phyloP scores from a whole-genome alignment of 2,797 vertebrate genomes.

The Mus spretus region DNA sequence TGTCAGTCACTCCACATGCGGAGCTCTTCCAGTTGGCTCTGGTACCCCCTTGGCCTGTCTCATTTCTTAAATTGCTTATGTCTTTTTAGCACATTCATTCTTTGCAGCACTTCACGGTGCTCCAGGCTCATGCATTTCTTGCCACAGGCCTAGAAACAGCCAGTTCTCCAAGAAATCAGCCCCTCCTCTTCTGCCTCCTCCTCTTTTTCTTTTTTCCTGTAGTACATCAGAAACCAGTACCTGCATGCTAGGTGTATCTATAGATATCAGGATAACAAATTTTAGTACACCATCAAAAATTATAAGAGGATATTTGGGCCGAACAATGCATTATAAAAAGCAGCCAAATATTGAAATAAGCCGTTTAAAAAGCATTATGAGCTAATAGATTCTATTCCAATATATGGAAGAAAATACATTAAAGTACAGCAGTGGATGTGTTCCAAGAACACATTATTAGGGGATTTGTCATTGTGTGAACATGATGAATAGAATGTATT shows the following conservation, averaged over 20 bases:
- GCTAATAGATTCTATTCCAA: neutral
- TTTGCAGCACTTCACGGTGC: neutral
- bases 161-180: neutral
- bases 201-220: neutral
- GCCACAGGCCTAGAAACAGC: neutral
- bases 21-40: neutral
- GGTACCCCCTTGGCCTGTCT: neutral
- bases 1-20: neutral
- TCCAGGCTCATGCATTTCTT: neutral
- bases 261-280: neutral
- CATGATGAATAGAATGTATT: neutral
- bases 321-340: neutral
- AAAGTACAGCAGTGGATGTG: neutral
- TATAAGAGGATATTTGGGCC: conserved; percentile 18
- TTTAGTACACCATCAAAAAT: conserved; percentile 22
- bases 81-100: neutral
- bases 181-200: neutral
- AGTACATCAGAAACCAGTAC: conserved; percentile 32
- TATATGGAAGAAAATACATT: neutral
- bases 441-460: neutral
- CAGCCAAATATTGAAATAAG: neutral
- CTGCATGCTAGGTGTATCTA: neutral
- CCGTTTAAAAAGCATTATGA: neutral
- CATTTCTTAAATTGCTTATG: neutral
- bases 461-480: neutral